phyloP scores from a whole-genome alignment of 2,113 vertebrate species.

The Reinhardtius hippoglossoides region DNA sequence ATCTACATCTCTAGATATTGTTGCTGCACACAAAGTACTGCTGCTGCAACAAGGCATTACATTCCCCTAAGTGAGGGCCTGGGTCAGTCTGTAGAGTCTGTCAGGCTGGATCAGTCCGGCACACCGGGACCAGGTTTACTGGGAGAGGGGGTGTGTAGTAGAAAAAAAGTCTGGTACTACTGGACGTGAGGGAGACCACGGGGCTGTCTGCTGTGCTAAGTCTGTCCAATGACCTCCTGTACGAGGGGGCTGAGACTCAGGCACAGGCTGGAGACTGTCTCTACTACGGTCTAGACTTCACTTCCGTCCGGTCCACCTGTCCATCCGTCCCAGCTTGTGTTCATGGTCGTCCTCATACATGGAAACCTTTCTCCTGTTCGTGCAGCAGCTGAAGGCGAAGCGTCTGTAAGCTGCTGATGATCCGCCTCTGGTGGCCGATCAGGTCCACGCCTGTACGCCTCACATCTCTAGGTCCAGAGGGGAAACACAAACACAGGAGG shows the following conservation, averaged over 20 bases:
- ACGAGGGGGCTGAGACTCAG: conserved; percentile 83
- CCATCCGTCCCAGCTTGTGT: conserved; percentile 48
- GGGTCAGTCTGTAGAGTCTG: conserved; percentile 65
- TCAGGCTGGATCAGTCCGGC: conserved; percentile 62
- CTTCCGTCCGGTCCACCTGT: conserved; percentile 52
- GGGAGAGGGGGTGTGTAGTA: conserved; percentile 54
- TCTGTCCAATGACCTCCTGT: conserved; percentile 62
- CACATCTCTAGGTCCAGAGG: conserved; percentile 89
- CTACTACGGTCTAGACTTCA: conserved; percentile 63
- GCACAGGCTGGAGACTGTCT: conserved; percentile 87
- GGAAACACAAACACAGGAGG: conserved; percentile 27
- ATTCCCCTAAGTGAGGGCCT: conserved; percentile 75
- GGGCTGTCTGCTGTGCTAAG: conserved; percentile 51
- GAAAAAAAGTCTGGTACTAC: conserved; percentile 71
- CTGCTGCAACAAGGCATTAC: conserved; percentile 82
- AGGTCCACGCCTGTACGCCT: conserved; percentile 94
- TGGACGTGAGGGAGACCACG: conserved; percentile 53
- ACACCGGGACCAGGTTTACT: conserved; percentile 53
- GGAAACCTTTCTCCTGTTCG: conserved; percentile 97
- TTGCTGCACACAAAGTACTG: conserved; percentile 75
- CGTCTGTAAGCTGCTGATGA: conserved; percentile 97
- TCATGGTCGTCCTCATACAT: conserved; percentile 88
- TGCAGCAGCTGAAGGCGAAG: conserved; percentile 94
- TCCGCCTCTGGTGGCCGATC: conserved; percentile 96
- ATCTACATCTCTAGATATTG: conserved; percentile 87